Base-by-base conservation (phyloP, 2,797 vertebrate species). In the Capromys pilorides region DNA sequence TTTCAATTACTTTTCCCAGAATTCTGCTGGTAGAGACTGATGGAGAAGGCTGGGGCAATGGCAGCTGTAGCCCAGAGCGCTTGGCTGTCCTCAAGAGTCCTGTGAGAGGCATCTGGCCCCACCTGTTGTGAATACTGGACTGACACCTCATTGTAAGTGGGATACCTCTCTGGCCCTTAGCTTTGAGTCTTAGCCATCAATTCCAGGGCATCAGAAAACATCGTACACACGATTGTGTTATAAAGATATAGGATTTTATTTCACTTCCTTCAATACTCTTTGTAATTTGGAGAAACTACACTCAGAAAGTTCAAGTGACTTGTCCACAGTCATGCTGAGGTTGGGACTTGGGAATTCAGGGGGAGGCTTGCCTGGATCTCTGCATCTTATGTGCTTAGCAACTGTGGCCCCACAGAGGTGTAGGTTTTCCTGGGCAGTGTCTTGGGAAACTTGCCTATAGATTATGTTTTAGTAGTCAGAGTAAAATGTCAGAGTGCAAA, bases 1-100 rank as follows among this genome's bases (percentile, higher is more conserved):
- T 73, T 94, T 77, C 88, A 84, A 69, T 92, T 61, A 82, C 54
- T 66, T 16, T 83, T 71, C 18, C n/a, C n/a, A 88, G 62, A 13
- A 82, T 49, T 93, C 39, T 64, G 12, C 62, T 54, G 73, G 28
- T n/a, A 71, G 1, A 57, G 62, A 54, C 13, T 33, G 14, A 93
- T 39, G 14, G 24, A 45, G 66, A 85, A 21, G 14, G 4, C 41
- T 61, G 18, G 11, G 14, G 11, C 12, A 7, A 26, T 54, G n/a
- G 59, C 79, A 5, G 1, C 0, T 2, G 41, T 41, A 77, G 49
- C 16, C 28, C 59, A 83, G 49, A 83, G 16, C 7, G 5, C 13
- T 21, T 66, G 45, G 12, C n/a, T 62, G 6, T 94, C 62, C 33
- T 88, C 7, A 1, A 41, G 6, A 49, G 12, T 57, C 57, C 41